A percentile compares a stretch with the other conserved stretches of the same genome.
phyloP scores from a whole-genome alignment of 2,113 vertebrate genomes.

The Ancistrus triradiatus region DNA sequence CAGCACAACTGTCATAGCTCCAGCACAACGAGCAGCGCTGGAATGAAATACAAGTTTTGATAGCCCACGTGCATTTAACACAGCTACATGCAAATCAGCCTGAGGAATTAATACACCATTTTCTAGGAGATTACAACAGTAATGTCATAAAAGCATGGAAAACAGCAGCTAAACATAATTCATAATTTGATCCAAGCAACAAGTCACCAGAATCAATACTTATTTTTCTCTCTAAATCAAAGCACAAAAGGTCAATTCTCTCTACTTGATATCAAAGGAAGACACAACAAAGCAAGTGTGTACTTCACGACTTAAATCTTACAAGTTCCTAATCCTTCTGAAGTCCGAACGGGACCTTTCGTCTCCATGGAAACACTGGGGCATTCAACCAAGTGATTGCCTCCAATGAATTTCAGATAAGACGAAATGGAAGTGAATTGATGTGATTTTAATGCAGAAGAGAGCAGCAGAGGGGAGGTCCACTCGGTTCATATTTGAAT shows the following conservation, averaged over 20 bases:
- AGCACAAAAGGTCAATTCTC: slow-evolving; percentile 71
- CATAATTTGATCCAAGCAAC: slow-evolving; percentile 57
- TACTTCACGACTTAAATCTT: slow-evolving; percentile 97
- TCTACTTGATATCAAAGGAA: slow-evolving; percentile 76
- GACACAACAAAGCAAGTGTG: slow-evolving; percentile 79
- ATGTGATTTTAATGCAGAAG: slow-evolving; percentile 99
- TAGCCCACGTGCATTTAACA: slow-evolving; percentile 50
- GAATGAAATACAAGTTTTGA: slow-evolving; percentile 60
- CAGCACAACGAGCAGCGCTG: slow-evolving; percentile 53
- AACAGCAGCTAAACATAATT: slow-evolving; percentile 58
- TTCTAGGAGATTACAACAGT: slow-evolving; percentile 27
- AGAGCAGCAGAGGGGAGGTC: slow-evolving; percentile 96
- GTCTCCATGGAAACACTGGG: slow-evolving; percentile 97
- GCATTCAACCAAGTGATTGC: slow-evolving; percentile 99
- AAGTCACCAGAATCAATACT: slow-evolving; percentile 63
- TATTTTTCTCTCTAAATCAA: slow-evolving; percentile 64
- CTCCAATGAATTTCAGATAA: slow-evolving; percentile 99
- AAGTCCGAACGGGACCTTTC: slow-evolving; percentile 96
- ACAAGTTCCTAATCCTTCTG: slow-evolving; percentile 98
- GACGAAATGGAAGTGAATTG: slow-evolving; percentile 99
- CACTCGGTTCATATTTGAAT: slow-evolving; percentile 99
- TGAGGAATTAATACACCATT: slow-evolving; percentile 61
- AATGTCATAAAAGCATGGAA: neutral
- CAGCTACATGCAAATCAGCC: slow-evolving; percentile 52
- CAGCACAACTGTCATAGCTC: slow-evolving; percentile 58